Evolutionary conservation across 1,140 invertebrate species (phyloP).

Genomic region (Homalodisca vitripennis): DNA sequence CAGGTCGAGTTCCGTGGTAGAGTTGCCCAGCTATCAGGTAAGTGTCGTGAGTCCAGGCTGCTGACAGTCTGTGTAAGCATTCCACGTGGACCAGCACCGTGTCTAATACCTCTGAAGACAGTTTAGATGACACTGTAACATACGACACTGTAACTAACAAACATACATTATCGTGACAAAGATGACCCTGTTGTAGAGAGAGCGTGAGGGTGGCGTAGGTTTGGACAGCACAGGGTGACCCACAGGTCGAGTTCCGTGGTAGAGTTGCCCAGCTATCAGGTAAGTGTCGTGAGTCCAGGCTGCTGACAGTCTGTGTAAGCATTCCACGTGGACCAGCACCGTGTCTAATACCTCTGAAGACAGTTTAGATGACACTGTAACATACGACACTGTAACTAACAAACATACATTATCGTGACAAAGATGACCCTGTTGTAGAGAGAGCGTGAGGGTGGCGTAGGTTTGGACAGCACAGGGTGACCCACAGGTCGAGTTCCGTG

Average conservation of each 20-base stretch:
- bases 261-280: slow-evolving; percentile 77
- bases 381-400: too few relatives aligned
- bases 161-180: too few relatives aligned
- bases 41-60: slow-evolving; percentile 79
- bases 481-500: slow-evolving; percentile 81
- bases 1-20: slow-evolving; percentile 79
- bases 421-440: slow-evolving; percentile 80
- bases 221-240: slow-evolving; percentile 66
- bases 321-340: slow-evolving; percentile 78
- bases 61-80: slow-evolving; percentile 75
- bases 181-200: slow-evolving; percentile 74
- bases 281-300: slow-evolving; percentile 86
- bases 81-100: slow-evolving; percentile 80
- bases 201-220: slow-evolving; percentile 59
- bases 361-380: slow-evolving; percentile 49
- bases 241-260: slow-evolving; percentile 79
- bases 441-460: slow-evolving; percentile 60
- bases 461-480: slow-evolving; percentile 63
- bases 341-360: slow-evolving; percentile 73
- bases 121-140: slow-evolving; percentile 47
- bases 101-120: slow-evolving; percentile 70
- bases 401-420: too few relatives aligned
- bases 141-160: too few relatives aligned
- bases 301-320: slow-evolving; percentile 74
- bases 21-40: slow-evolving; percentile 81